A percentile compares a stretch with the other conserved stretches of the same genome.
Evolutionary conservation across 2,888 invertebrate species (phyloP).

Genomic region (Vannuccia rotundouncinata): DNA sequence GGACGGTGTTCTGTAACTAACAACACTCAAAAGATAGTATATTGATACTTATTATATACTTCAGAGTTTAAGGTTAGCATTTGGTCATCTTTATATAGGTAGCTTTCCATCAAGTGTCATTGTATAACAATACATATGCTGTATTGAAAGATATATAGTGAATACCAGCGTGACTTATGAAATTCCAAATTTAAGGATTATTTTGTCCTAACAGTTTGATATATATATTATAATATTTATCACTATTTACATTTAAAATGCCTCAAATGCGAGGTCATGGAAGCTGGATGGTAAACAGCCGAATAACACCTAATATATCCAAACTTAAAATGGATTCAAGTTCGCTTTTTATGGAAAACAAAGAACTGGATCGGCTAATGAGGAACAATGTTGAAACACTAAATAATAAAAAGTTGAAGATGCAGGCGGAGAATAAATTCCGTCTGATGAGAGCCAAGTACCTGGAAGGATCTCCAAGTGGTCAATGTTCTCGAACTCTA

Average conservation of each 20-base stretch:
- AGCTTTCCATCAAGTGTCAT: no score
- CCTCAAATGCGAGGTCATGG: not conserved
- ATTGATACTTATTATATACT: no score
- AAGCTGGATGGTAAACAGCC: not conserved
- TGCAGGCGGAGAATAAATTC: not conserved
- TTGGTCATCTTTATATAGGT: no score
- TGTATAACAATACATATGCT: no score
- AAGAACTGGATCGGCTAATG: not conserved
- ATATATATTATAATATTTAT: no score
- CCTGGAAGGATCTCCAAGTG: not conserved
- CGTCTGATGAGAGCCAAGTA: not conserved
- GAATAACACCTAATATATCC: not conserved
- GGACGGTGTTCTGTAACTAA: not conserved
- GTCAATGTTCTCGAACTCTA: not conserved
- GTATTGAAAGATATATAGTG: no score
- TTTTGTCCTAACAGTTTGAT: no score
- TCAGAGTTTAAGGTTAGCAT: no score
- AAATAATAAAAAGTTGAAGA: not conserved
- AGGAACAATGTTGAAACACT: not conserved
- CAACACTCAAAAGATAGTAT: not conserved
- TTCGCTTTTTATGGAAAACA: not conserved
- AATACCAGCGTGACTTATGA: no score
- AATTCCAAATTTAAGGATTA: no score
- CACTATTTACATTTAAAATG: not conserved
- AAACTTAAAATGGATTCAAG: conserved; percentile 4